Evolutionary conservation across 2,797 vertebrate species (phyloP).

Genomic region (Philypnodon macrostomus): DNA sequence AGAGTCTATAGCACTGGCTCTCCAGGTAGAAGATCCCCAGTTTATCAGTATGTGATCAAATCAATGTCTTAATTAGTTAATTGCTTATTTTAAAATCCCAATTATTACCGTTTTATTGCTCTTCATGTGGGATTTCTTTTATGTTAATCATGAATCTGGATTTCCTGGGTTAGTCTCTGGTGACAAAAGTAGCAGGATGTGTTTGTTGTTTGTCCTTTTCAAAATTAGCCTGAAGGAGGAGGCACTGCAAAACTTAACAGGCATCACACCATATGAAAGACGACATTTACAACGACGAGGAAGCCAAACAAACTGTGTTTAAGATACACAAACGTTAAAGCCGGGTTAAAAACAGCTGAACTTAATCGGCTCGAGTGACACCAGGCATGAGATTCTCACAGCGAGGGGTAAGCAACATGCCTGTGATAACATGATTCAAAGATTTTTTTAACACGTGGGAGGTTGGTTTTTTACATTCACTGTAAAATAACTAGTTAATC

Average conservation of each 20-base stretch:
- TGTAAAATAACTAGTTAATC: no score
- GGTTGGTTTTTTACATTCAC: no score
- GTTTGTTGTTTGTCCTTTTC: conserved; percentile 7
- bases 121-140: neutral
- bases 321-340: neutral
- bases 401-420: conserved; percentile 16
- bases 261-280: neutral
- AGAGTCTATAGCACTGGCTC: no score
- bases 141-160: neutral
- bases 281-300: neutral
- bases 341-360: conserved; percentile 8
- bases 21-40: no score
- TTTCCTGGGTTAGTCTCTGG: neutral
- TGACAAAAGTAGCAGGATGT: neutral
- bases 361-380: conserved; percentile 20
- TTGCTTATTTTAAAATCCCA: no score
- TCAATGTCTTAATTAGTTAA: no score
- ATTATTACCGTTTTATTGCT: neutral
- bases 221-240: conserved; percentile 3
- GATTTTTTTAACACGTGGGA: conserved; percentile 10
- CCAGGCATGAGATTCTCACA: conserved; percentile 10
- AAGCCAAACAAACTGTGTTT: neutral
- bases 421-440: conserved; percentile 40
- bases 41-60: no score
- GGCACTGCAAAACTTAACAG: neutral